Percentiles rank a stretch among this genome's conserved stretches.
Conservation (phyloP, 2,797 vertebrate genomes). For the Etheostoma nigrum region DNA sequence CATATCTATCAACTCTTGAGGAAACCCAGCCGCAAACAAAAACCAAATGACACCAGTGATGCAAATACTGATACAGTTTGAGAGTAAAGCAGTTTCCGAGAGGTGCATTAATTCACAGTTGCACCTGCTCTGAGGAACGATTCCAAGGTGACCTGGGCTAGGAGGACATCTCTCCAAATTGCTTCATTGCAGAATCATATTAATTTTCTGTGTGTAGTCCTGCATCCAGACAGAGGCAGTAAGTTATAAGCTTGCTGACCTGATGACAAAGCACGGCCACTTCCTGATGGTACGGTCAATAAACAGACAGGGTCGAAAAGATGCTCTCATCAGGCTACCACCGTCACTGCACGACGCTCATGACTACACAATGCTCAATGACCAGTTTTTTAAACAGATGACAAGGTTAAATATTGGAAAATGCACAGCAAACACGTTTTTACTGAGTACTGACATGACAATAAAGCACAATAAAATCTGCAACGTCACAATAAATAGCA, state of each 20-base stretch:
- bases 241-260: constrained; percentile 79
- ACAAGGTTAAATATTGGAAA: constrained; percentile 54
- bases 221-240: constrained; percentile 58
- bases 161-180: constrained; percentile 74
- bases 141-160: constrained; percentile 77
- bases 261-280: constrained; percentile 82
- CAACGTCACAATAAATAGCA: neutral
- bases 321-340: constrained; percentile 56
- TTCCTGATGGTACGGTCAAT: constrained; percentile 79
- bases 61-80: constrained; percentile 55
- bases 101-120: constrained; percentile 64
- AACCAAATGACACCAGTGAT: constrained; percentile 41
- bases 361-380: neutral
- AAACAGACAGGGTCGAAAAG: constrained; percentile 74
- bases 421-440: constrained; percentile 31
- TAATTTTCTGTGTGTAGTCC: constrained; percentile 74
- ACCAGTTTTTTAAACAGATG: constrained; percentile 28
- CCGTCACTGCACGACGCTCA: constrained; percentile 34
- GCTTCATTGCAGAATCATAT: constrained; percentile 83
- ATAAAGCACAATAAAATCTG: neutral
- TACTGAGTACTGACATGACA: constrained; percentile 2
- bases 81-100: constrained; percentile 54
- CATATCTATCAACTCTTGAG: constrained; percentile 20
- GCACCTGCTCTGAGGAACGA: constrained; percentile 52
- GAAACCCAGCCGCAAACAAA: constrained; percentile 30